phyloP scores from a whole-genome alignment of 2,888 invertebrate species.

The Baccha elongata region DNA sequence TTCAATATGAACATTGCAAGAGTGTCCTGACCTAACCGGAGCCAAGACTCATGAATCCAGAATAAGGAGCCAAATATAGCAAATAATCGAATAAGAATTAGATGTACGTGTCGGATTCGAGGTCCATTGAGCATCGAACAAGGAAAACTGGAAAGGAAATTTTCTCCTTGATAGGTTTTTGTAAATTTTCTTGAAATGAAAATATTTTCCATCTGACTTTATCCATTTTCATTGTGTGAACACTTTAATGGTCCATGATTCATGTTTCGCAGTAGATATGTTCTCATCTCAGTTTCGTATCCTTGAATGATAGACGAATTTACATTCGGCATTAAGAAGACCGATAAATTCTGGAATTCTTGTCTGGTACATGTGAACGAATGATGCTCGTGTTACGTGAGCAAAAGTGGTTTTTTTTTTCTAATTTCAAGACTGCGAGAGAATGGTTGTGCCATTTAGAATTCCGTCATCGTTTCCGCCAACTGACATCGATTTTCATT shows the following conservation, averaged over 20 bases:
- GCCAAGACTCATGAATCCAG: conserved; percentile 37
- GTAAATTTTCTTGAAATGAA: conserved; percentile 44
- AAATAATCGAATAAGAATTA: conserved; percentile 68
- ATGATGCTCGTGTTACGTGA: conserved; percentile 53
- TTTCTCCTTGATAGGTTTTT: conserved; percentile 61
- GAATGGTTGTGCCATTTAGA: conserved; percentile 26
- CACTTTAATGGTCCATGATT: conserved; percentile 4
- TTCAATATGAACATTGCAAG: not conserved
- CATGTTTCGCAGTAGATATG: not conserved
- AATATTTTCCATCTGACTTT: conserved; percentile 43
- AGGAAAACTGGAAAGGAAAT: conserved; percentile 50
- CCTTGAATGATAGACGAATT: conserved; percentile 52
- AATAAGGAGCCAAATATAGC: conserved; percentile 58
- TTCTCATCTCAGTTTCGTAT: not conserved
- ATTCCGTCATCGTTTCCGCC: conserved; percentile 40
- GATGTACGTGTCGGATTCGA: conserved; percentile 60
- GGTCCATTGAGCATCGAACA: conserved; percentile 46
- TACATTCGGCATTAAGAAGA: conserved; percentile 57
- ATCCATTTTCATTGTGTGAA: conserved; percentile 22
- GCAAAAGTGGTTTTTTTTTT: conserved; percentile 4
- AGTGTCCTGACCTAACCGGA: conserved; percentile 8
- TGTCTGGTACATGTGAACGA: conserved; percentile 42
- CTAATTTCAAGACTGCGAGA: not conserved
- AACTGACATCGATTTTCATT: conserved; percentile 20
- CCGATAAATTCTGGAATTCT: conserved; percentile 40